Evolutionary conservation across 2,113 vertebrate species (phyloP).

Genomic region (Laterallus jamaicensis): DNA sequence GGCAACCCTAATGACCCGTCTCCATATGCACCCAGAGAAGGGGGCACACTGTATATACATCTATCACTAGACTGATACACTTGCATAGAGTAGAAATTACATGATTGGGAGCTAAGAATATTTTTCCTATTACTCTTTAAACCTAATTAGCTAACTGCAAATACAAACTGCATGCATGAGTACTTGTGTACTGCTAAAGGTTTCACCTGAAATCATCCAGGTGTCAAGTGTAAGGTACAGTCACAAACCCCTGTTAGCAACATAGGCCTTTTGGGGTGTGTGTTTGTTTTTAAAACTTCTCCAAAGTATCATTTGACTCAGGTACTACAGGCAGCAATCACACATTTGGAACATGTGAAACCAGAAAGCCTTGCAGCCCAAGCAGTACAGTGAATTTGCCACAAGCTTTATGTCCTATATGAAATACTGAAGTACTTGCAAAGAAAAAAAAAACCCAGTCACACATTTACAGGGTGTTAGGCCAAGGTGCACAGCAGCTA

Average conservation of each 20-base stretch:
- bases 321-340: background rate
- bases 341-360: background rate
- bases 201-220: background rate
- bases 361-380: background rate
- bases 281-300: background rate
- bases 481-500: background rate
- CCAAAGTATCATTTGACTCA: background rate
- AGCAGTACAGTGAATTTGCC: background rate
- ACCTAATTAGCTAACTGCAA: background rate
- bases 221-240: background rate
- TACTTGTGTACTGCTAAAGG: background rate
- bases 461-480: background rate
- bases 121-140: background rate
- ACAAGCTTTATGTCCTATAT: background rate
- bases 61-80: background rate
- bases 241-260: background rate
- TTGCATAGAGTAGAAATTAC: background rate
- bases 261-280: background rate
- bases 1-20: background rate
- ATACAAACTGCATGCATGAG: background rate
- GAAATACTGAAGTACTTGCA: background rate
- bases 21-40: background rate
- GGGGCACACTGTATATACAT: too few relatives aligned
- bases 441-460: background rate
- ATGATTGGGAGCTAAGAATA: background rate